A percentile compares a stretch with the other conserved stretches of the same genome.
phyloP scores from a whole-genome alignment of 2,113 vertebrate species.

The Gobio gobio region DNA sequence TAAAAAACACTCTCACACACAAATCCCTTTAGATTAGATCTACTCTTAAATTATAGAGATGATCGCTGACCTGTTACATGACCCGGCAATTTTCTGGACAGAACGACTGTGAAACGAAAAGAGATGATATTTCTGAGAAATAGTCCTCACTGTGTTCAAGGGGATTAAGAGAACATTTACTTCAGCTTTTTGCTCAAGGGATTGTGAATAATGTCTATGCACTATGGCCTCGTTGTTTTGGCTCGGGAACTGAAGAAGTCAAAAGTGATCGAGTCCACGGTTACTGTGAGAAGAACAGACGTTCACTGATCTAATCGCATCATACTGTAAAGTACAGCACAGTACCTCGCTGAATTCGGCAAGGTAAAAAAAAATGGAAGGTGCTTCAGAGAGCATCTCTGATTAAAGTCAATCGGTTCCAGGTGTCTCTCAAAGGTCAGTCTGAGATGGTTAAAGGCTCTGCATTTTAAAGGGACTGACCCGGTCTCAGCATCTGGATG shows the following conservation, averaged over 20 bases:
- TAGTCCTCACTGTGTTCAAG: not conserved
- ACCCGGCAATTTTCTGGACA: not conserved
- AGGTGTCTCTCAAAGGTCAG: slow-evolving; percentile 45
- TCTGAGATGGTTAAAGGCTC: slow-evolving; percentile 40
- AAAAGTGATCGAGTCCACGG: slow-evolving; percentile 4
- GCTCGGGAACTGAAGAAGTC: slow-evolving; percentile 38
- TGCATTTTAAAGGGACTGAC: slow-evolving; percentile 25
- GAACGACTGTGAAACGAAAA: not conserved
- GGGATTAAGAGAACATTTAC: not conserved
- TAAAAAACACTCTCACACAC: slow-evolving; percentile 33
- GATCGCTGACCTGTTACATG: not conserved
- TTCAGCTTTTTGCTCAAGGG: not conserved
- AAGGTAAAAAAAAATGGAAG: slow-evolving; percentile 38
- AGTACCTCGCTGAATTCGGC: slow-evolving; percentile 44
- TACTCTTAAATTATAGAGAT: not conserved
- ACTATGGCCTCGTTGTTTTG: slow-evolving; percentile 26
- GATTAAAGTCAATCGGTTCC: slow-evolving; percentile 57
- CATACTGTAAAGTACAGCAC: slow-evolving; percentile 31
- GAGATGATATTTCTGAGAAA: slow-evolving; percentile 4
- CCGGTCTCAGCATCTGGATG: slow-evolving; percentile 33
- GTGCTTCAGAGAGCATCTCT: slow-evolving; percentile 37
- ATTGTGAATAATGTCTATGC: slow-evolving; percentile 16
- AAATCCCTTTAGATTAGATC: slow-evolving; percentile 1
- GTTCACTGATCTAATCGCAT: slow-evolving; percentile 47
- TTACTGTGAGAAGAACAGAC: slow-evolving; percentile 35